Conservation (phyloP, 1,140 invertebrate genomes). For the Musca vetustissima region DNA sequence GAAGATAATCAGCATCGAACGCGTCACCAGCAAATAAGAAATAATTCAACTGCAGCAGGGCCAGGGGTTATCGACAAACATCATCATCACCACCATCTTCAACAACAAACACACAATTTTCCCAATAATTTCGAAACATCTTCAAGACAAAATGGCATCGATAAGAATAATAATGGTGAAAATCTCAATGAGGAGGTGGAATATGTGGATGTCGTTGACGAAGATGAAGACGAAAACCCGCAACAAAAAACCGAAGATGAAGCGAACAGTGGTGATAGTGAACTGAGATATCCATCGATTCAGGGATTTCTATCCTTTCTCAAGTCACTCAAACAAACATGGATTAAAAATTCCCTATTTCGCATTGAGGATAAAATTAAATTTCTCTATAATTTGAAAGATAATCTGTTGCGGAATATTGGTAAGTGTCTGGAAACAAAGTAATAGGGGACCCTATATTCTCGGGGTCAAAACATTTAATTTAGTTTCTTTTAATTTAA, state of each 20-base stretch:
- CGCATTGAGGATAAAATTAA: conserved; percentile 61
- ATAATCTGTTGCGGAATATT: conserved; percentile 61
- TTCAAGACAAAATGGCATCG: not conserved
- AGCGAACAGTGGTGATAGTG: not conserved
- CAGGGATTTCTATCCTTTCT: conserved; percentile 57
- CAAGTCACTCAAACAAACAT: conserved; percentile 58
- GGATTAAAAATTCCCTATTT: conserved; percentile 59
- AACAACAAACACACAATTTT: conserved; percentile 10
- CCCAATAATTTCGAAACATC: conserved; percentile 14
- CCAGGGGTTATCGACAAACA: not conserved
- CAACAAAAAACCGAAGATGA: not conserved
- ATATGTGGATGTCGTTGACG: not conserved
- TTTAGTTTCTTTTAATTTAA: no score
- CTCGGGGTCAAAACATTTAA: no score
- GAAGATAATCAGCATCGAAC: not conserved
- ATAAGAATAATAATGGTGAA: not conserved
- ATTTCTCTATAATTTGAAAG: conserved; percentile 60
- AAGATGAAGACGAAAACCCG: not conserved
- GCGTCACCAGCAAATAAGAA: not conserved
- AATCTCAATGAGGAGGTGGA: not conserved
- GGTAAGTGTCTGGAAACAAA: conserved; percentile 53
- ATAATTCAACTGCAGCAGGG: not conserved
- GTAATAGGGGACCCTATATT: no score
- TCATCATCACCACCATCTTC: conserved; percentile 30
- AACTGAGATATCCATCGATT: conserved; percentile 36